Conservation (phyloP, 2,113 vertebrate genomes). For the Kobus ellipsiprymnus region DNA sequence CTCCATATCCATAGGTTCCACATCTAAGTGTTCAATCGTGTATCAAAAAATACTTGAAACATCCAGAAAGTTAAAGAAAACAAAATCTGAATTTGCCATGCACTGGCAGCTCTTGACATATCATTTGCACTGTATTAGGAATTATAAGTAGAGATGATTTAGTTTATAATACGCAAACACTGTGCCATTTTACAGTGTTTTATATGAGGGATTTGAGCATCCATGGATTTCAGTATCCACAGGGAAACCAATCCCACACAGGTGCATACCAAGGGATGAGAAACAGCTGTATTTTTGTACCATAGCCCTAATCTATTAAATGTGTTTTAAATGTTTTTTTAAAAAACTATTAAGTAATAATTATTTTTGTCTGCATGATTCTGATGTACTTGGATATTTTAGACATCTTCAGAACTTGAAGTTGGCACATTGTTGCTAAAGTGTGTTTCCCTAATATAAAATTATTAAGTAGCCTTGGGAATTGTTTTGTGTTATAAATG, state of each 20-base stretch:
- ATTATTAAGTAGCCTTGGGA: constrained; percentile 72
- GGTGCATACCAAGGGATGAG: not conserved
- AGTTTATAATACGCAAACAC: not conserved
- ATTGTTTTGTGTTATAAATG: constrained; percentile 95
- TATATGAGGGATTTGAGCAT: not conserved
- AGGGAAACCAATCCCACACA: not conserved
- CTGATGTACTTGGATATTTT: constrained; percentile 17
- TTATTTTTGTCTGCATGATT: constrained; percentile 10
- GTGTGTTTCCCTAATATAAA: constrained; percentile 44
- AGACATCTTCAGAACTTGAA: constrained; percentile 37
- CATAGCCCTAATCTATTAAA: not conserved
- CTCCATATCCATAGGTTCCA: not conserved
- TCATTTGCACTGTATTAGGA: not conserved
- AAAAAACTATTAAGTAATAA: not conserved
- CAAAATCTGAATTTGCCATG: not conserved
- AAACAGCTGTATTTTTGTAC: not conserved
- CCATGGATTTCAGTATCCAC: not conserved
- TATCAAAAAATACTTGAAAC: not conserved
- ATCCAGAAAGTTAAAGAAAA: not conserved
- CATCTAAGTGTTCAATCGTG: not conserved
- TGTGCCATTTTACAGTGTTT: not conserved
- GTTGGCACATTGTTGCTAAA: constrained; percentile 43
- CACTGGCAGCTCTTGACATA: not conserved
- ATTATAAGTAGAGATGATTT: not conserved
- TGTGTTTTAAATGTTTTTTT: not conserved